phyloP scores from a whole-genome alignment of 2,797 vertebrate species.

The Odontamblyopus rebecca region DNA sequence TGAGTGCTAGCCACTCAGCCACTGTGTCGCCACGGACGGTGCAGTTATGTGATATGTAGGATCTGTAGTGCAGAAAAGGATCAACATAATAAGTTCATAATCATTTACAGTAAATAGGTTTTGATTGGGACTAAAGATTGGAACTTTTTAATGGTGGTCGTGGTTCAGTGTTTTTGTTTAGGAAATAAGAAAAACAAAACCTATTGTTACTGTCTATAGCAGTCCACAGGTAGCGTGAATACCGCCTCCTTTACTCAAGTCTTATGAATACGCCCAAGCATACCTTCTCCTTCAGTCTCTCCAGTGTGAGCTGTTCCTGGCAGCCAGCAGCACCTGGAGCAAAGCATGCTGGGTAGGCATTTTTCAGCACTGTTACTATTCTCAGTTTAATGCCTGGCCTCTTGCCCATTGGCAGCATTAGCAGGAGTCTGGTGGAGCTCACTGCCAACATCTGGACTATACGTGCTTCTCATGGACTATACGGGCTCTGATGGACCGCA shows the following conservation, averaged over 20 bases:
- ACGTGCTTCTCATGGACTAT: conserved; percentile 38
- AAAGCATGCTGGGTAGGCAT: conserved; percentile 71
- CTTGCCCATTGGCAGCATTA: conserved; percentile 65
- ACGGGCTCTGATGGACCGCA: conserved; percentile 45
- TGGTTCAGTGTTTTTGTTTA: no score
- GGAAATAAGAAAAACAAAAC: no score
- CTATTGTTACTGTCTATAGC: not conserved
- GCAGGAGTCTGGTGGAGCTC: conserved; percentile 32
- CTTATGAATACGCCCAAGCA: conserved; percentile 23
- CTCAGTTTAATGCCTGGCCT: conserved; percentile 77
- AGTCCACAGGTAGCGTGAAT: not conserved
- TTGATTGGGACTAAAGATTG: no score
- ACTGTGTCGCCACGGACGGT: no score
- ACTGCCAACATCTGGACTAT: conserved; percentile 67
- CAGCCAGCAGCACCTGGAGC: conserved; percentile 65
- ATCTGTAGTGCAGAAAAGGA: no score
- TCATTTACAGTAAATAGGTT: no score
- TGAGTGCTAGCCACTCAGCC: no score
- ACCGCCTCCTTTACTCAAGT: not conserved
- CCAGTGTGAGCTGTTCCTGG: conserved; percentile 69
- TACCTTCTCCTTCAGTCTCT: conserved; percentile 32
- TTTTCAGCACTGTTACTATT: conserved; percentile 77
- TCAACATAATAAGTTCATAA: no score
- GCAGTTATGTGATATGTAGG: no score
- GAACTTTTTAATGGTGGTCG: no score